phyloP scores from a whole-genome alignment of 2,888 invertebrate species.

The Capitulum mitella region DNA sequence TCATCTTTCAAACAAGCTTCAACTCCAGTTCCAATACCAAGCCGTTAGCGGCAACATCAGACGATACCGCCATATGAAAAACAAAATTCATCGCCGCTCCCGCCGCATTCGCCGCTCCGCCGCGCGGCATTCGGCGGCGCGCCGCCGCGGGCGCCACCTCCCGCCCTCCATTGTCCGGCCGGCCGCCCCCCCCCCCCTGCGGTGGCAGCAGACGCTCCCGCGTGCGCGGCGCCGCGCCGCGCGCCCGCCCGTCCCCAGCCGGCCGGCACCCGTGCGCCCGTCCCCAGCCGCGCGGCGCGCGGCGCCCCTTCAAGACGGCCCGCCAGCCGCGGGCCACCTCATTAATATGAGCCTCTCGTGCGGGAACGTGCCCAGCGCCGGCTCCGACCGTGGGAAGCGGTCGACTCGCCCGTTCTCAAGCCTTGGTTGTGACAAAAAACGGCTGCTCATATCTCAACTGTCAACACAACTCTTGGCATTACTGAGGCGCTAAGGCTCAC shows the following conservation, averaged over 20 bases:
- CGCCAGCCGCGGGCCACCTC: constrained; percentile 1
- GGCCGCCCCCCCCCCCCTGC: neutral
- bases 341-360: constrained; percentile 21
- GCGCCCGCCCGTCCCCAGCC: constrained; percentile 15
- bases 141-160: neutral
- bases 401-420: constrained; percentile 20
- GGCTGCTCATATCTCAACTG: constrained; percentile 26
- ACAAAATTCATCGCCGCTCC: too few species aligned
- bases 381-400: constrained; percentile 22
- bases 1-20: too few species aligned
- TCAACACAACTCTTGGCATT: constrained; percentile 23
- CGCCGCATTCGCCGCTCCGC: too few species aligned
- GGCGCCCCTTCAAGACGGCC: constrained; percentile 14
- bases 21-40: too few species aligned
- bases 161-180: neutral
- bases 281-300: constrained; percentile 6
- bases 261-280: constrained; percentile 21
- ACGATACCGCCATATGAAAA: too few species aligned
- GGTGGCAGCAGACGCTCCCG: neutral
- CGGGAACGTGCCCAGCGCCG: constrained; percentile 16
- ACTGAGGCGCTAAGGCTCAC: constrained; percentile 17
- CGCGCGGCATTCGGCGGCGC: neutral
- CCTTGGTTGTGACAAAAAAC: constrained; percentile 22
- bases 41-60: too few species aligned
- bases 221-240: constrained; percentile 2